Evolutionary conservation across 2,888 invertebrate species (phyloP).

Genomic region (Clivina fossor): DNA sequence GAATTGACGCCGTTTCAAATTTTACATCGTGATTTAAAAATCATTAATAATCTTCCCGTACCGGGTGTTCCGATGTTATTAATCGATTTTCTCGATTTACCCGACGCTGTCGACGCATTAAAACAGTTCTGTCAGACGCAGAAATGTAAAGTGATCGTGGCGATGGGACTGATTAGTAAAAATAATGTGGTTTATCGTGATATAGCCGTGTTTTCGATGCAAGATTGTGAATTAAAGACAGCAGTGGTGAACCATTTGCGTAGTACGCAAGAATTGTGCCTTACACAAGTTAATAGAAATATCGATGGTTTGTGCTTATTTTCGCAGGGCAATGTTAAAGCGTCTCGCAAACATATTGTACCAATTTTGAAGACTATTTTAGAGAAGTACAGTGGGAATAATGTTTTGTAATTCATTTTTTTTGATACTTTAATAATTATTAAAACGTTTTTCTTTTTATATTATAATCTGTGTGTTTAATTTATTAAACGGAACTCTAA

Average conservation of each 20-base stretch:
- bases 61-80: conserved; percentile 66
- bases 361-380: conserved; percentile 48
- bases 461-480: no score
- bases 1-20: conserved; percentile 66
- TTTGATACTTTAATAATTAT: no score
- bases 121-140: conserved; percentile 54
- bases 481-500: no score
- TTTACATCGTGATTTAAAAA: conserved; percentile 75
- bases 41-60: conserved; percentile 57
- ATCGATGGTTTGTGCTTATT: conserved; percentile 57
- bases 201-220: conserved; percentile 57
- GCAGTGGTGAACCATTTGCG: conserved; percentile 48
- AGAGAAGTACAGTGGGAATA: conserved; percentile 4
- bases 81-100: conserved; percentile 58
- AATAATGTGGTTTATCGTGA: conserved; percentile 59
- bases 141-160: conserved; percentile 55
- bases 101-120: conserved; percentile 56
- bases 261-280: conserved; percentile 47
- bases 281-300: conserved; percentile 49
- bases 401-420: no score
- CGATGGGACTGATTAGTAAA: conserved; percentile 65
- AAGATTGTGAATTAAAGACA: conserved; percentile 48
- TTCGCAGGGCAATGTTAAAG: conserved; percentile 60
- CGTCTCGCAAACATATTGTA: conserved; percentile 70
- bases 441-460: no score